Evolutionary conservation across 2,113 vertebrate species (phyloP), one percentile per base, ranked within the genome.

Genomic region (Actenoides hombroni): DNA sequence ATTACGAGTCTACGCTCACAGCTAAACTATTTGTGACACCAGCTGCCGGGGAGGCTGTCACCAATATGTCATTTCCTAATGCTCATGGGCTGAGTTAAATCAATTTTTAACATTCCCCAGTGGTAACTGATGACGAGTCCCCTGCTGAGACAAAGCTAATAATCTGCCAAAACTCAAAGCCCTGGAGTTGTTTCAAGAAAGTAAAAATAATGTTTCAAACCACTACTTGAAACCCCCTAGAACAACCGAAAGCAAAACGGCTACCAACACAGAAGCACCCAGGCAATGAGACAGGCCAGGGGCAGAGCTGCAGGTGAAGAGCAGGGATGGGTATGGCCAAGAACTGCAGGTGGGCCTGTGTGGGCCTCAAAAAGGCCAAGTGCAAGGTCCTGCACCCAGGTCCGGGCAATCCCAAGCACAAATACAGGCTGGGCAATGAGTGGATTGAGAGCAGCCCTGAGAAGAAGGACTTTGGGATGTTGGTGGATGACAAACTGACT

Each of bases 31-130:
- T 84, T 70, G 91, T 71, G 70, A 64, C 88, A 64, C 53, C 86
- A 90, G 8, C 94, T 92, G 86, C 94, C 63, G 80, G 53, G 94
- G 77, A 86, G 83, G 88, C 70, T 96, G 90, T 93, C 95, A 93
- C 80, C 80, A 91, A 10, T 28, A 49, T 89, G 94, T 92, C 91
- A 95, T 71, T 94, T 92, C 94, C 91, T 73, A 80, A 61, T 69
- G 86, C 91, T 92, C 81, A 53, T 4, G 83, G 80, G 81, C 80
- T 87, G 78, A 91, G 65, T 87, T 82, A 69, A 91, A 92, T 82
- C 51, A 65, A 83, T 67, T 65, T 28, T 21, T 53, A n/a, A 53
- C 76, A 53, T 83, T 86, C 73, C 48, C 91, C 73, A 59, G 37
- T 48, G 68, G 68, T 57, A 76, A 75, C 48, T 80, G 88, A 56